phyloP scores from a whole-genome alignment of 1,140 invertebrate genomes.

The Atta cephalotes region DNA sequence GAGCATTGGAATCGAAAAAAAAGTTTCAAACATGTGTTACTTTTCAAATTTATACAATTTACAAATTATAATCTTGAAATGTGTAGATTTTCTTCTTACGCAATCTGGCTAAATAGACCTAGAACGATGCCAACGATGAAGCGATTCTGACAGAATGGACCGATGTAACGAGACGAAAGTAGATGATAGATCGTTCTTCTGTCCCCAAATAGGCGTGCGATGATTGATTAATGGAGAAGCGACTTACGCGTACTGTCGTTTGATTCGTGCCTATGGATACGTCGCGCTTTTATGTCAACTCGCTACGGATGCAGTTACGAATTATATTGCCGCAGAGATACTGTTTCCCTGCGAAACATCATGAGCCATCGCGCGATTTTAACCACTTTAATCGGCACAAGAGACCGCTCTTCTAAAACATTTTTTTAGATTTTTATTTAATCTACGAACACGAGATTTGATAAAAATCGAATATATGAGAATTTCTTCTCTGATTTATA shows the following conservation, averaged over 20 bases:
- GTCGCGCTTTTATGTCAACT: slow-evolving; percentile 70
- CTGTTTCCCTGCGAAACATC: slow-evolving; percentile 27
- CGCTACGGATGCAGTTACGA: slow-evolving; percentile 71
- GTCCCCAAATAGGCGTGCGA: slow-evolving; percentile 82
- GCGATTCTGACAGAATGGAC: slow-evolving; percentile 72
- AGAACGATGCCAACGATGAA: slow-evolving; percentile 28
- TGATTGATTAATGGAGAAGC: slow-evolving; percentile 82
- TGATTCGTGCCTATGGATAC: slow-evolving; percentile 71
- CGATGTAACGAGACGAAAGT: slow-evolving; percentile 81
- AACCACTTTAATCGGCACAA: slow-evolving; percentile 29
- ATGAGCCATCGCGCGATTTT: slow-evolving; percentile 43
- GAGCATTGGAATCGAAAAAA: neutral
- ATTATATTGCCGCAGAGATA: slow-evolving; percentile 68
- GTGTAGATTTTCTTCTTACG: neutral
- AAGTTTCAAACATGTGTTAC: slow-evolving; percentile 16
- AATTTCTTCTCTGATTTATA: neutral
- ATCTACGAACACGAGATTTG: neutral
- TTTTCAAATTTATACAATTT: too few relatives aligned
- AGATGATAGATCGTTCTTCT: slow-evolving; percentile 84
- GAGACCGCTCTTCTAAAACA: neutral
- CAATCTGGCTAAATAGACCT: slow-evolving; percentile 52
- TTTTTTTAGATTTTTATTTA: neutral
- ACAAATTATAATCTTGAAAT: slow-evolving; percentile 1
- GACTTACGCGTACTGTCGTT: slow-evolving; percentile 64
- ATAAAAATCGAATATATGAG: neutral